Evolutionary conservation across 1,140 invertebrate species (phyloP), one percentile per base, ranked within the genome.

Genomic region (Zaprionus taronus): DNA sequence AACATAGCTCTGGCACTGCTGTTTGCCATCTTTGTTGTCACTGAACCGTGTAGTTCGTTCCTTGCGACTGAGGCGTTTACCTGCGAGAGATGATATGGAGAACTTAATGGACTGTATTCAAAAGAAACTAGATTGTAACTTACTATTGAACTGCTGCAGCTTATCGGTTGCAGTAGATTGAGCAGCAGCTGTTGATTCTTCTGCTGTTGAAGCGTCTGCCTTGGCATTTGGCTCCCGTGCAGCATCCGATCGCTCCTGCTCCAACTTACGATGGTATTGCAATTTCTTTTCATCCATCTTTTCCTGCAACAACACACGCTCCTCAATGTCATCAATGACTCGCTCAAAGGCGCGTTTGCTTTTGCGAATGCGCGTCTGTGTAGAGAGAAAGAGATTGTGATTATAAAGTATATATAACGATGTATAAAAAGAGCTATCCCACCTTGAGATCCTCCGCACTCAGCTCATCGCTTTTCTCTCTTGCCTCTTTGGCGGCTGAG

Each of bases 31-130:
- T 57, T 92, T 92, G 26, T 92, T 92, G 75, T 92, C 91, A 65
- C 91, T 92, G 26, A 92, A 92, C 12, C 91, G 86, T 0, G 91
- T 92, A 5, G 87, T 92, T 1, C 91, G 78, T 57, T 92, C 91
- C 53, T 83, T 91, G 5, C 86, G 86, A 20, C 81, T 92, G 5
- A 72, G 74, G 1, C 91, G 79, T 72, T 92, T 92, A 12, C 89
- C 87, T 83, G n/a, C 15, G 57, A 38, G 2, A 49, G 22, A 34
- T 34, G 38, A 36, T 47, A 15, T 1, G 41, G 26, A 12, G 5
- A 24, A 58, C 34, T 69, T 9, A 12, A 17, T 55, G 3, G 2
- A 22, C 4, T 12, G 2, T 22, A 49, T 62, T 22, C 2, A 28
- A 28, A 41, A 20, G 5, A 0, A 26, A 31, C 0, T 34, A 11